Base-by-base conservation (phyloP, 2,888 invertebrate species). In the Malthinus flaveolus region DNA sequence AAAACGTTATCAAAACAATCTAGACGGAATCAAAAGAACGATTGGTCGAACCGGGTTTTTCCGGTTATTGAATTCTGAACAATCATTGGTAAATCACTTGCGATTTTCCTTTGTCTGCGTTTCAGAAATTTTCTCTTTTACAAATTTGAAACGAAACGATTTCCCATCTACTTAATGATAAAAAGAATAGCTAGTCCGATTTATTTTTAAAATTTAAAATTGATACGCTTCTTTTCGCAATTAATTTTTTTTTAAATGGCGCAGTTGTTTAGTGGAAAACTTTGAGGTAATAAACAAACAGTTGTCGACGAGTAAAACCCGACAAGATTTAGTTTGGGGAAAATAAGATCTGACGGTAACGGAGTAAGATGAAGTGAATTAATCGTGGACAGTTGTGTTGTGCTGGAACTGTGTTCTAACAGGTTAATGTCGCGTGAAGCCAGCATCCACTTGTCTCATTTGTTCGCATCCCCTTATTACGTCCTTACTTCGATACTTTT, bases 401-500 rank as follows among this genome's bases (percentile, higher is more conserved):
- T 63, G 39, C 39, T 42, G 68, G 71, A 65, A 66, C 74, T 75
- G 75, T 66, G 69, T 71, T 74, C 69, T 73, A 77, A 75, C 75
- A 75, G 76, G 74, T 77, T 78, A 78, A 78, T 78, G 77, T 76
- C 73, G 76, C 76, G 77, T 75, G 72, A 77, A 77, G 73, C 72
- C 66, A 67, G 68, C 68, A 69, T 70, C 71, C 73, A 72, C 73
- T 73, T 73, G 75, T 74, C 73, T 74, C 75, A 74, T 76, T 75
- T 75, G 71, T 72, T 71, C 73, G 53, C 56, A 61, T 61, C 61
- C 56, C 61, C 61, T 56, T 56, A 59, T 59, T 59, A 59, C 50
- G 54, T 59, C 34, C 59, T 59, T 50, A 59, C 55, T 48, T 42
- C 54, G 49, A 59, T 59, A 54, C 53, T 52, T 46, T 48, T 44